Evolutionary conservation across 2,888 invertebrate species (phyloP).

Genomic region (Cheilosia soror): DNA sequence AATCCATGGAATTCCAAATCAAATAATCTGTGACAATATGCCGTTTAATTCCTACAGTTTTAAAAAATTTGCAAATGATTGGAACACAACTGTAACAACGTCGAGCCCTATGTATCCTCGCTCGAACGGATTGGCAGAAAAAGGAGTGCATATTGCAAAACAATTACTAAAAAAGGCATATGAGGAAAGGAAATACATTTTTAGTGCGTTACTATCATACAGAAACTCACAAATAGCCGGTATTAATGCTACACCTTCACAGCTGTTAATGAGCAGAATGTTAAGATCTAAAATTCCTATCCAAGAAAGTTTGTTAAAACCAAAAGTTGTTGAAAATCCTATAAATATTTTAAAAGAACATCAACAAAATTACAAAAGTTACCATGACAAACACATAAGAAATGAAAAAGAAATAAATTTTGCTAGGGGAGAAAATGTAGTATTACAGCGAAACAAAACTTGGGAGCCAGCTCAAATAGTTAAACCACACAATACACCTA

Average conservation of each 20-base stretch:
- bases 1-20: neutral
- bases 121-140: constrained; percentile 16
- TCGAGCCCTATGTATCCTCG: constrained; percentile 21
- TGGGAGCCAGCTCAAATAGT: too few relatives aligned
- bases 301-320: constrained; percentile 1
- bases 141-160: constrained; percentile 9
- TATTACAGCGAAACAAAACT: neutral
- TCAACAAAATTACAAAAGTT: constrained; percentile 9
- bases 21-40: constrained; percentile 2
- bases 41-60: constrained; percentile 16
- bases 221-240: constrained; percentile 13
- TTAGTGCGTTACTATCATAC: neutral
- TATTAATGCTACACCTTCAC: constrained; percentile 8
- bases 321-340: neutral
- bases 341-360: constrained; percentile 9
- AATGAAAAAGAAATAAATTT: neutral
- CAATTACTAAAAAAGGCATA: constrained; percentile 11
- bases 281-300: constrained; percentile 8
- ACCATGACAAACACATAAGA: too few relatives aligned
- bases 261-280: constrained; percentile 15
- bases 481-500: neutral
- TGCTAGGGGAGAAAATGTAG: constrained; percentile 3
- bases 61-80: constrained; percentile 8
- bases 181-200: constrained; percentile 19
- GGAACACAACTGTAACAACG: constrained; percentile 10